A percentile compares a stretch with the other conserved stretches of the same genome.
phyloP scores from a whole-genome alignment of 2,113 vertebrate species.

The Ursus arctos region DNA sequence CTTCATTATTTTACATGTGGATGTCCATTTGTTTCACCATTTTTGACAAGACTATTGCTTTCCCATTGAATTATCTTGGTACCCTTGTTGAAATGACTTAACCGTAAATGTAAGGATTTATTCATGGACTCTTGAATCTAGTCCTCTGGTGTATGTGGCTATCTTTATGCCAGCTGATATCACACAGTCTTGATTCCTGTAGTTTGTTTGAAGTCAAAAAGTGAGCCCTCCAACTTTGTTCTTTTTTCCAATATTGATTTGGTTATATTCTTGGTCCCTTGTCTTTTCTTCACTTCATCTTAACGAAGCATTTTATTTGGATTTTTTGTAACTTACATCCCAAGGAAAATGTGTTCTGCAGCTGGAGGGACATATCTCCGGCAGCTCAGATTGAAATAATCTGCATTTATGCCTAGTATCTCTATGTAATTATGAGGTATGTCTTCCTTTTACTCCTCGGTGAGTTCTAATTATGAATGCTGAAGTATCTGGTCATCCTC shows the following conservation, averaged over 20 bases:
- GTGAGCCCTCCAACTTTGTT: background rate
- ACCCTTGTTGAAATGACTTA: background rate
- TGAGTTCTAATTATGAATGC: background rate
- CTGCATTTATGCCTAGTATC: background rate
- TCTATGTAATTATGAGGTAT: background rate
- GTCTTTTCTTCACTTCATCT: background rate
- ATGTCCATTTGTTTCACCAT: background rate
- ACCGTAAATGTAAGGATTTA: background rate
- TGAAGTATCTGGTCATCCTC: background rate
- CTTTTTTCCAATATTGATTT: background rate
- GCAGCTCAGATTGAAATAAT: background rate
- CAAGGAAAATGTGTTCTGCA: background rate
- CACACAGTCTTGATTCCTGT: background rate
- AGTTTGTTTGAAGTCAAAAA: background rate
- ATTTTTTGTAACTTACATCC: background rate
- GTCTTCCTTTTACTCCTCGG: background rate
- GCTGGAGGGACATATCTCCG: background rate
- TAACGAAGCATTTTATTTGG: background rate
- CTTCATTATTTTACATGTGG: background rate
- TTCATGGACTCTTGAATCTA: background rate
- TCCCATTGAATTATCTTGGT: background rate
- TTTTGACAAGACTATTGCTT: background rate
- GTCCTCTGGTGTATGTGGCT: background rate
- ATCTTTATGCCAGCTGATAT: background rate
- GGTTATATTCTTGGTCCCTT: background rate